Evolutionary conservation across 2,797 vertebrate species (phyloP), one percentile per base, ranked within the genome.

Genomic region (Micrastur ruficollis): DNA sequence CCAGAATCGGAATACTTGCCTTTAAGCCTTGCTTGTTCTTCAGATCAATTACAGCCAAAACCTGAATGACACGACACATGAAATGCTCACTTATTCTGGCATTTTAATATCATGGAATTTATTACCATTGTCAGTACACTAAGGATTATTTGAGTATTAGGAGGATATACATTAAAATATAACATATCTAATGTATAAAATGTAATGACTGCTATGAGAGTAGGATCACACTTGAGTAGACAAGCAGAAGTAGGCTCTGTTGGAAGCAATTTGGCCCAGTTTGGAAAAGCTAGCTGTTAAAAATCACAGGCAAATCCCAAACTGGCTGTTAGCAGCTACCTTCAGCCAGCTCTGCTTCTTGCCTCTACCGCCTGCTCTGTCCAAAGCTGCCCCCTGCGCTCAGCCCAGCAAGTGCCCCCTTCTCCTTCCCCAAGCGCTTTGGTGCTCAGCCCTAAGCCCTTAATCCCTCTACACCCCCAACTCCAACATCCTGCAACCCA

Each of bases 71-170:
- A 12, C 0, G 2, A 53, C 25, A 40, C 38, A 78, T 1, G 3
- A 86, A 67, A 63, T 5, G 29, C 42, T 82, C n/a, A 14, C 53
- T 89, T 83, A 53, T 68, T 72, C 53, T 66, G 53, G 49, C 72
- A 70, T 83, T 82, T 93, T 81, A 87, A 70, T 75, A 73, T 32
- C n/a, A 40, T 47, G 44, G 68, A 89, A 89, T 87, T 83, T 93
- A 93, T 91, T 80, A 66, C 38, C 36, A 59, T 56, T 86, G 78
- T 34, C 79, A 71, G 89, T 49, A 89, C 71, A 53, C 22, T 72
- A 85, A 87, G 76, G 92, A 96, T 90, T 93, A 92, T 85, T 90
- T 92, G 79, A 94, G 61, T 92, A 91, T 95, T 93, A 96, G 84
- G 72, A 93, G 53, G 49, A 92, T 85, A 91, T 91, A 89, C 86